Evolutionary conservation across 1,140 invertebrate species (phyloP).

Genomic region (Lepidostoma basale): DNA sequence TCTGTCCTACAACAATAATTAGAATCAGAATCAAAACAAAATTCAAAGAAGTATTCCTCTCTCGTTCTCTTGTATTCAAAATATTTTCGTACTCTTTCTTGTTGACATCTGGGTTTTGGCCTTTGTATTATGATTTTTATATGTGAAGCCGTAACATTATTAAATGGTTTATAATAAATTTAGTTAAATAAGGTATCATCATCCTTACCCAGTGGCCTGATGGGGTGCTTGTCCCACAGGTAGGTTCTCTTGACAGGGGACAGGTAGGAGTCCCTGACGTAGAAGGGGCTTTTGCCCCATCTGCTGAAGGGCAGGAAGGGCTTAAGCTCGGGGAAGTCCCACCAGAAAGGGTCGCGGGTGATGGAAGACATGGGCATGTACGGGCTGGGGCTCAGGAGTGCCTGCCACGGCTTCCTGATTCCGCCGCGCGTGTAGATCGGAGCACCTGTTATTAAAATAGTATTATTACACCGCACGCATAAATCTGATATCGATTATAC

Average conservation of each 20-base stretch:
- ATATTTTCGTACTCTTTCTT: too few species aligned
- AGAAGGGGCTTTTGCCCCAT: slow-evolving; percentile 74
- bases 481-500: too few species aligned
- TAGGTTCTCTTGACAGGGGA: slow-evolving; percentile 87
- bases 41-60: too few species aligned
- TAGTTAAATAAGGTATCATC: background rate
- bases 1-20: too few species aligned
- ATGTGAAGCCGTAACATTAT: background rate
- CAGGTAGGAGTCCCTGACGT: slow-evolving; percentile 83
- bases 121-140: background rate
- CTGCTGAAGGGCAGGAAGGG: slow-evolving; percentile 70
- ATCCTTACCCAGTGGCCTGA: slow-evolving; percentile 76
- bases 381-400: slow-evolving; percentile 77
- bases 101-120: too few species aligned
- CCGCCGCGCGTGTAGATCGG: slow-evolving; percentile 72
- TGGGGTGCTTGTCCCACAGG: slow-evolving; percentile 86
- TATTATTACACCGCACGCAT: background rate
- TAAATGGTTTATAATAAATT: background rate
- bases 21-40: too few species aligned
- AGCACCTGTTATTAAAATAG: slow-evolving; percentile 58
- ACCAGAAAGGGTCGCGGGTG: slow-evolving; percentile 85
- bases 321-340: slow-evolving; percentile 77
- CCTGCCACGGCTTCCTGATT: slow-evolving; percentile 69
- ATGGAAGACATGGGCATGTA: slow-evolving; percentile 77
- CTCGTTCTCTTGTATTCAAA: too few species aligned